Conservation (phyloP, 1,140 invertebrate genomes). For the Brachionus sp. region DNA sequence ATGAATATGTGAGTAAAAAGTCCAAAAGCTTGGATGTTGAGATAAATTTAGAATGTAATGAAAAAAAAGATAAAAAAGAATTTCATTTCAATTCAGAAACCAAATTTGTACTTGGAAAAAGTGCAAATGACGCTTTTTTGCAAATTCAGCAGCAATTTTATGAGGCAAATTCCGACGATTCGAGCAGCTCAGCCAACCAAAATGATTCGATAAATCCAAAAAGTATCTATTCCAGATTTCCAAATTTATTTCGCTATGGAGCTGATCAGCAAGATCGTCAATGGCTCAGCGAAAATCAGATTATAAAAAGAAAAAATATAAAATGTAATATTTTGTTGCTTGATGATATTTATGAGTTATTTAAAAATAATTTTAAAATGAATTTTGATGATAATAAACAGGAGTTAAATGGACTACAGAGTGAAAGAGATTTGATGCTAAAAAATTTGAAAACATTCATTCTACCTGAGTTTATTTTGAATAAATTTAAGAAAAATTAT, state of each 20-base stretch:
- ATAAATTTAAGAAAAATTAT: constrained; percentile 24
- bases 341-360: constrained; percentile 29
- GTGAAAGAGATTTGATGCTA: background rate
- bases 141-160: constrained; percentile 9
- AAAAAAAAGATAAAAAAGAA: background rate
- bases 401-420: background rate
- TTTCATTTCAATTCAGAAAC: background rate
- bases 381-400: background rate
- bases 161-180: constrained; percentile 25
- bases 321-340: constrained; percentile 35
- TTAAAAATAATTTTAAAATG: background rate
- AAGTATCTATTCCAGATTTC: constrained; percentile 34
- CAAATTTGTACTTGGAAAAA: constrained; percentile 42
- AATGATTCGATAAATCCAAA: constrained; percentile 10
- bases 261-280: constrained; percentile 25
- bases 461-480: constrained; percentile 17
- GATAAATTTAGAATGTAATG: background rate
- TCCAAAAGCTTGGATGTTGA: background rate
- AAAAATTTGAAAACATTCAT: constrained; percentile 16
- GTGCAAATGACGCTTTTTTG: background rate
- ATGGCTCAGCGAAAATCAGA: constrained; percentile 20
- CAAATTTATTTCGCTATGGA: constrained; percentile 32
- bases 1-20: background rate
- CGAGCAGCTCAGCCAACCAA: background rate
- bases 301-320: constrained; percentile 41